phyloP scores from a whole-genome alignment of 2,113 vertebrate genomes.

The Urocitellus parryii region DNA sequence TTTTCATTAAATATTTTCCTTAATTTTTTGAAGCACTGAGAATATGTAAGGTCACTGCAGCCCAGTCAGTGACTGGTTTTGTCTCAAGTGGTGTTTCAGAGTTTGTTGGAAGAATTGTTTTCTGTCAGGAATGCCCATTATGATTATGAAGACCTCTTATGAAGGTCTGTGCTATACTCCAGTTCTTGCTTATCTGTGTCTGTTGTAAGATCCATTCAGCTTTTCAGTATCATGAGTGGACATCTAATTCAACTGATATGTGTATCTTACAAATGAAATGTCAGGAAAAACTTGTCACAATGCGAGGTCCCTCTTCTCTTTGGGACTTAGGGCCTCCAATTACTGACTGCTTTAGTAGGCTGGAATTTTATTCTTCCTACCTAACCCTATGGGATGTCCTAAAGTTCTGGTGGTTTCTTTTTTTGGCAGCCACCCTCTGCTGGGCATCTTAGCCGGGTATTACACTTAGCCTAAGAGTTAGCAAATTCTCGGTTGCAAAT shows the following conservation, averaged over 20 bases:
- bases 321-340: neutral
- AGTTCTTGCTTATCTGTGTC: neutral
- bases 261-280: neutral
- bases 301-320: neutral
- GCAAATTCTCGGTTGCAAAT: neutral
- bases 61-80: neutral
- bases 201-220: neutral
- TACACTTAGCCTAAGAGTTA: neutral
- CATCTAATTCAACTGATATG: neutral
- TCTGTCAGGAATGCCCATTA: neutral
- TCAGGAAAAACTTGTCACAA: neutral
- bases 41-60: neutral
- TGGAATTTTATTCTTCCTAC: neutral
- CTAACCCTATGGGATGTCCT: neutral
- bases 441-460: neutral
- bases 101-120: neutral
- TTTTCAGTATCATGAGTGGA: neutral
- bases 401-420: neutral
- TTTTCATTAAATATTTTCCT: neutral
- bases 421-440: neutral
- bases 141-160: neutral
- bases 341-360: neutral
- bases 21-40: neutral
- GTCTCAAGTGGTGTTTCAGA: neutral
- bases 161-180: neutral